These are phyloP conservation scores for Coptotermes formosanus DNA, from an alignment of 1,140 invertebrate species.

Conservation along the genomic window DNA sequence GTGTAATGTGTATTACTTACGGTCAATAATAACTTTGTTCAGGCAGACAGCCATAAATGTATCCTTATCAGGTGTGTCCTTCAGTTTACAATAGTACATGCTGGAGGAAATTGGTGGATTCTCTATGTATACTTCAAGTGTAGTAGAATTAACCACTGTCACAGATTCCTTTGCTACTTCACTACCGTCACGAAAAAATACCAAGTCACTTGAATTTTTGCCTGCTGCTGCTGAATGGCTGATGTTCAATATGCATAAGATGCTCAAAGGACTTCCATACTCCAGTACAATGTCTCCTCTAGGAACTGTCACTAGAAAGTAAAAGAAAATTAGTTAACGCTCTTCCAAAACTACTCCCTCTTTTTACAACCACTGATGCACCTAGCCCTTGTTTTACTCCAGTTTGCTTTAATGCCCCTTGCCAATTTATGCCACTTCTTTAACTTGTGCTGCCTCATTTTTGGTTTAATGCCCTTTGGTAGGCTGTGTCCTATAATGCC, in stretches of 20 bases:
- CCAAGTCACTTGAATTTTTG: conserved; percentile 49
- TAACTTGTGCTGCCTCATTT: no score
- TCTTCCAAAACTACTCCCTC: no score
- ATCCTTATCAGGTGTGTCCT: background rate
- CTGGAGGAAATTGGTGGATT: conserved; percentile 46
- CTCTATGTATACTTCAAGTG: conserved; percentile 48
- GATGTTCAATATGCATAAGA: conserved; percentile 52
- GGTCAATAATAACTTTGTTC: conserved; percentile 54
- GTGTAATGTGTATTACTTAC: conserved; percentile 46
- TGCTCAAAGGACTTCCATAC: conserved; percentile 49
- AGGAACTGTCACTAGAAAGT: conserved; percentile 51
- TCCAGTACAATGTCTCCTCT: conserved; percentile 53
- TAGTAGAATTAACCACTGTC: conserved; percentile 51
- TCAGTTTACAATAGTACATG: conserved; percentile 51
- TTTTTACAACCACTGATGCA: no score
- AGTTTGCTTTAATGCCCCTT: no score
- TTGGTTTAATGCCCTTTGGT: no score
- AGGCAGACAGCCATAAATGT: conserved; percentile 48
- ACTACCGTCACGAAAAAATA: conserved; percentile 49
- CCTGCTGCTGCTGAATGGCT: conserved; percentile 42
- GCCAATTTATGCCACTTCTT: no score
- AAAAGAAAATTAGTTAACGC: background rate
- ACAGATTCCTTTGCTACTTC: conserved; percentile 47
- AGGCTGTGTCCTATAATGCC: no score
- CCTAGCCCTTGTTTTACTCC: no score